Evolutionary conservation across 2,113 vertebrate genomes (phyloP).

Genomic region (Alaudala cheleensis): DNA sequence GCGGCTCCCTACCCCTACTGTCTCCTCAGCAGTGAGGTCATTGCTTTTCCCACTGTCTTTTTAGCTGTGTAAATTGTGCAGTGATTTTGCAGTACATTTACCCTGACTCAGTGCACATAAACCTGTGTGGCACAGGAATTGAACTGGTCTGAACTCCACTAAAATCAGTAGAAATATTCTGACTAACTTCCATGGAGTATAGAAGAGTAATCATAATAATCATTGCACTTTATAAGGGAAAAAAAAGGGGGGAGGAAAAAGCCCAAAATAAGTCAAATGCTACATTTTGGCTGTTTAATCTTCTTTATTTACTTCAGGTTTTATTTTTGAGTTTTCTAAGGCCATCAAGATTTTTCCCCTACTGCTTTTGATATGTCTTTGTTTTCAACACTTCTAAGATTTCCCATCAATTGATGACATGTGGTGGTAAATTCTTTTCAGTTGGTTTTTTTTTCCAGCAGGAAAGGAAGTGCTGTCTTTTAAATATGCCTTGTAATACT

Average conservation of each 20-base stretch:
- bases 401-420: neutral
- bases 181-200: neutral
- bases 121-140: neutral
- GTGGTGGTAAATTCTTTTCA: neutral
- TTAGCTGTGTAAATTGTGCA: neutral
- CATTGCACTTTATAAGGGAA: neutral
- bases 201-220: neutral
- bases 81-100: neutral
- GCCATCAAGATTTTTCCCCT: neutral
- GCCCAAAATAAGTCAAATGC: neutral
- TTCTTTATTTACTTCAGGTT: neutral
- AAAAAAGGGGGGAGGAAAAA: accelerated
- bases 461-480: neutral
- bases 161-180: neutral
- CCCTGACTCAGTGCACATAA: neutral
- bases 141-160: neutral
- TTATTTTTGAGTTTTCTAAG: neutral
- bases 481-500: neutral
- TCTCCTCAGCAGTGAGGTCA: neutral
- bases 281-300: neutral
- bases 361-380: neutral
- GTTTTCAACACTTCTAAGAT: neutral
- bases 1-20: accelerated
- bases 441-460: neutral
- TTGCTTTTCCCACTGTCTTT: neutral